These are phyloP conservation scores for Bombus polaris DNA, from an alignment of 1,140 invertebrate species.

Conservation along the genomic window DNA sequence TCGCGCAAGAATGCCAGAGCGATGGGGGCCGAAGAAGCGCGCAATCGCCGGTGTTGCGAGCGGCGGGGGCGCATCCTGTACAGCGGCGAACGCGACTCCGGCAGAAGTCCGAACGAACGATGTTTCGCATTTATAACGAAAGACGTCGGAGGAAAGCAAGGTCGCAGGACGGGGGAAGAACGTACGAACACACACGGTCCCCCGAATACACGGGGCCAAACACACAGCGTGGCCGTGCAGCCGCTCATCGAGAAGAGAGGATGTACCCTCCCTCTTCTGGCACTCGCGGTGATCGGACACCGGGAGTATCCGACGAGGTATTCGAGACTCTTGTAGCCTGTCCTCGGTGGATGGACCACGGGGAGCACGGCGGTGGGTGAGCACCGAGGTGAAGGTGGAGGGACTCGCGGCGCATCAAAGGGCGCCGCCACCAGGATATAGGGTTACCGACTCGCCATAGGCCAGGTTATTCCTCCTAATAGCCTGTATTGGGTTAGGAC, in stretches of 20 bases:
- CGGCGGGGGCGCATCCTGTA: slow-evolving; percentile 6
- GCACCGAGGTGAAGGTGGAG: slow-evolving; percentile 67
- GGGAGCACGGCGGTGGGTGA: slow-evolving; percentile 72
- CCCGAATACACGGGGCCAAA: slow-evolving; percentile 33
- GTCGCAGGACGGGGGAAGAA: not conserved
- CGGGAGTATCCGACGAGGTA: slow-evolving; percentile 75
- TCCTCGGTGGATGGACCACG: slow-evolving; percentile 76
- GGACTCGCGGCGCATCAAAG: slow-evolving; percentile 75
- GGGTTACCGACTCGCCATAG: slow-evolving; percentile 76
- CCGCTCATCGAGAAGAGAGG: slow-evolving; percentile 30
- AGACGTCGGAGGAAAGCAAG: slow-evolving; percentile 26
- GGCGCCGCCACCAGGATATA: slow-evolving; percentile 77
- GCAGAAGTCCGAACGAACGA: slow-evolving; percentile 40
- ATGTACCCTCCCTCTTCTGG: slow-evolving; percentile 44
- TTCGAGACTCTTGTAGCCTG: slow-evolving; percentile 81
- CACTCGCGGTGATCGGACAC: slow-evolving; percentile 72
- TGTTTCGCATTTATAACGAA: slow-evolving; percentile 45
- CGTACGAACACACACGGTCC: not conserved
- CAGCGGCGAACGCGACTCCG: slow-evolving; percentile 4
- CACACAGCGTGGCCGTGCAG: slow-evolving; percentile 23
- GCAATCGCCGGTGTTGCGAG: not conserved
- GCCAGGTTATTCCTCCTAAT: slow-evolving; percentile 78
- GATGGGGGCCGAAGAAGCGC: not conserved
- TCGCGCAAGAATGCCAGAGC: not conserved
- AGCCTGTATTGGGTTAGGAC: slow-evolving; percentile 75